Evolutionary conservation across 2,797 vertebrate genomes (phyloP), one percentile per base, ranked within the genome.

Genomic region (Anomalospiza imberbis): DNA sequence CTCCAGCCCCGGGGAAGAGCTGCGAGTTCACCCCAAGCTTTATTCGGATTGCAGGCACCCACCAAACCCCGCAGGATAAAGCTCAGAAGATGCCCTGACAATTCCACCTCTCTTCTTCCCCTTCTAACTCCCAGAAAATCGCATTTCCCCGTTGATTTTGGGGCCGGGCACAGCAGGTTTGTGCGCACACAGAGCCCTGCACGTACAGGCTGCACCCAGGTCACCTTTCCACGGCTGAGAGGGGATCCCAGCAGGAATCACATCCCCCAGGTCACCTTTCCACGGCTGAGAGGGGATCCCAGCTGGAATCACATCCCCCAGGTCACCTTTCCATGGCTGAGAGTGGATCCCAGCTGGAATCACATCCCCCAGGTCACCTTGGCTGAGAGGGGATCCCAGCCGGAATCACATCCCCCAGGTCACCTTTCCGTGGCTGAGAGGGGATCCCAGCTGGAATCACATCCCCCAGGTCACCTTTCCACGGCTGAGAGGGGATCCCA

Each of bases 1-100:
- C 54, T 3, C 13, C 18, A 2, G 50, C 54, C 32, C 61, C 5
- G 0, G 67, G 61, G 38, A 34, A 61, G 53, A 1, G 3, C 2
- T 17, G 55, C 20, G 53, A 80, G 61, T 1, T 70, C 3, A 3
- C 50, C 48, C 73, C 80, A 10, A 55, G 21, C 6, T 87, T 13
- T 24, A 9, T 18, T 18, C 7, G 93, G 40, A 18, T 66, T 6
- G n/a, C 50, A 50, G 77, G 54, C 36, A 0, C 54, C 67, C 5
- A 7, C 72, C 44, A 28, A 87, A 54, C 17, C 45, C 74, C 63
- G 25, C 50, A 6, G 50, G 38, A 14, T 11, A 9, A 38, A 44
- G 60, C 36, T 73, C 31, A 19, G n/a, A 58, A 32, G 20, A 1
- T 3, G 17, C 31, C 42, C 42, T 5, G 12, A 7, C 32, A 25